These are phyloP conservation scores for Hippocampus zosterae DNA, from an alignment of 2,113 vertebrate genomes.

Conservation along the genomic window DNA sequence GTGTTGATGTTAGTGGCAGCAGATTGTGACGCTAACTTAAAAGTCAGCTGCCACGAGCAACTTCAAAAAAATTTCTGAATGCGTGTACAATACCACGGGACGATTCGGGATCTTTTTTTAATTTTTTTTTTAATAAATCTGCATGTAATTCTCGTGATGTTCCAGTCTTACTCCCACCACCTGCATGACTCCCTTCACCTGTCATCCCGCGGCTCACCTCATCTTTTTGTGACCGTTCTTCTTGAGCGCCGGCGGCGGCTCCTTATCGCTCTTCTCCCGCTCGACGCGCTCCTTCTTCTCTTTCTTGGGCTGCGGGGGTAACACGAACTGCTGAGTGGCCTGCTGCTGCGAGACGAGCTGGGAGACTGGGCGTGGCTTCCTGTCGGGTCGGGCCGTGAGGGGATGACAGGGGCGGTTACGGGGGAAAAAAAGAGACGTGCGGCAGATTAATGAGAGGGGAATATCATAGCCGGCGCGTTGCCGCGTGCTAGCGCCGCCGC, in stretches of 20 bases:
- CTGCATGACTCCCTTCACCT: background rate
- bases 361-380: slow-evolving; percentile 97
- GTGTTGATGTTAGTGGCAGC: too few relatives aligned
- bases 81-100: too few relatives aligned
- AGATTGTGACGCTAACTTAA: too few relatives aligned
- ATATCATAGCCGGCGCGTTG: slow-evolving; percentile 48
- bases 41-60: too few relatives aligned
- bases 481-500: slow-evolving; percentile 27
- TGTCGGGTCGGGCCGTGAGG: slow-evolving; percentile 54
- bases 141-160: too few relatives aligned
- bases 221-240: slow-evolving; percentile 98
- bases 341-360: slow-evolving; percentile 98
- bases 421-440: slow-evolving; percentile 18
- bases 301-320: slow-evolving; percentile 95
- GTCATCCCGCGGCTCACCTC: slow-evolving; percentile 65
- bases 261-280: slow-evolving; percentile 93
- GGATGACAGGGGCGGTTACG: slow-evolving; percentile 5
- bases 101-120: too few relatives aligned
- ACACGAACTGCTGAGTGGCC: slow-evolving; percentile 96
- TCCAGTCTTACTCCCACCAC: too few relatives aligned
- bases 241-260: slow-evolving; percentile 87
- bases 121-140: too few relatives aligned
- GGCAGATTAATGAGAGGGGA: slow-evolving; percentile 57
- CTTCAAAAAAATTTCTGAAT: too few relatives aligned
- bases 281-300: slow-evolving; percentile 96